Conservation (phyloP, 2,113 vertebrate genomes). For the Ahaetulla prasina region DNA sequence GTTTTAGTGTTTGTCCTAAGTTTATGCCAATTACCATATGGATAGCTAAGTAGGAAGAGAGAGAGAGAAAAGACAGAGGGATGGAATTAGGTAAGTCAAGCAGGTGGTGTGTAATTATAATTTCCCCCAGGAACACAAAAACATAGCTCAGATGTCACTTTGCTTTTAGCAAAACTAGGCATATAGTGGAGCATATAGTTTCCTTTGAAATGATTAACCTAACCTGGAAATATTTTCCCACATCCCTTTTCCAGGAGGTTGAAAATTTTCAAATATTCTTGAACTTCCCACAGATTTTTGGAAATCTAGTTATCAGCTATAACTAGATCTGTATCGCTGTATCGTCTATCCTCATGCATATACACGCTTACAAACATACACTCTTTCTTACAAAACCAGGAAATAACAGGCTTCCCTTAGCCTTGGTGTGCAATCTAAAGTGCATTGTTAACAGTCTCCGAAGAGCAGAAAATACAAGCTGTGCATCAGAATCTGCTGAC, state of each 20-base stretch:
- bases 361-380: background rate
- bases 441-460: background rate
- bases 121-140: background rate
- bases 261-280: background rate
- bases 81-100: background rate
- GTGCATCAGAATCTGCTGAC: background rate
- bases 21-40: background rate
- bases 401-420: background rate
- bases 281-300: background rate
- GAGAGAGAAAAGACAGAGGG: background rate
- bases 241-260: background rate
- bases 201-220: background rate
- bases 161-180: background rate
- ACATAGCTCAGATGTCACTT: background rate
- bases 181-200: background rate
- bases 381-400: background rate
- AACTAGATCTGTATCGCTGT: background rate
- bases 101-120: background rate
- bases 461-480: background rate
- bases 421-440: background rate
- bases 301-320: background rate
- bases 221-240: background rate
- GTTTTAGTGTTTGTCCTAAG: background rate
- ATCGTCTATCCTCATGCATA: background rate
- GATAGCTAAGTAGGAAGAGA: background rate